phyloP scores from a whole-genome alignment of 2,888 invertebrate genomes.

The Megalurothrips usitatus region DNA sequence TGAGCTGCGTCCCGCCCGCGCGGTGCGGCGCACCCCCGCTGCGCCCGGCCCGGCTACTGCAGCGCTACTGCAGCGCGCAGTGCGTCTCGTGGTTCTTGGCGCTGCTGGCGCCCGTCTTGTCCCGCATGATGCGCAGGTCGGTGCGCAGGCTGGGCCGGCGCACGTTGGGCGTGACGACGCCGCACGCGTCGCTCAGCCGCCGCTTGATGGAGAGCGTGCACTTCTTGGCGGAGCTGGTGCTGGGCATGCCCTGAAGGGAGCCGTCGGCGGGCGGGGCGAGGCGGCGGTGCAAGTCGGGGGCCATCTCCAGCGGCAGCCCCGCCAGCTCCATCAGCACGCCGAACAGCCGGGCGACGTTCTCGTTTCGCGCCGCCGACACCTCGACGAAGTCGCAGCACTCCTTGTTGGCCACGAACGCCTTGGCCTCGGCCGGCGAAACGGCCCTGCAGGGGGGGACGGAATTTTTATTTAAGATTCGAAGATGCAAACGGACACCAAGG shows the following conservation, averaged over 20 bases:
- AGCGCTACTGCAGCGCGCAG: slow-evolving; percentile 3
- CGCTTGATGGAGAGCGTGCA: slow-evolving; percentile 77
- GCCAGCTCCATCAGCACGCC: slow-evolving; percentile 77
- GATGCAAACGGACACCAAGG: too few relatives aligned
- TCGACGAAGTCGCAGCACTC: slow-evolving; percentile 74
- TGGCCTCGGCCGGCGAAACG: slow-evolving; percentile 71
- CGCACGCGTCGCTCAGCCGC: slow-evolving; percentile 79
- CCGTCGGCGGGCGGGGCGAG: slow-evolving; percentile 68
- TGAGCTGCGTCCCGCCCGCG: too few relatives aligned
- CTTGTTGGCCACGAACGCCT: slow-evolving; percentile 70
- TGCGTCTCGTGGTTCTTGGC: background rate
- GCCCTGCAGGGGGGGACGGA: slow-evolving; percentile 52
- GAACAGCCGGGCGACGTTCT: slow-evolving; percentile 77
- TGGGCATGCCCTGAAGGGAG: slow-evolving; percentile 58
- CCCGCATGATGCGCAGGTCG: slow-evolving; percentile 82
- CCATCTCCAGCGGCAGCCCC: slow-evolving; percentile 82
- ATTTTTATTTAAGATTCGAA: too few relatives aligned
- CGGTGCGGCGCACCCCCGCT: too few relatives aligned
- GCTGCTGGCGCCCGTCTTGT: slow-evolving; percentile 54
- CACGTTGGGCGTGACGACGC: slow-evolving; percentile 83
- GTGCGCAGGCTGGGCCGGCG: slow-evolving; percentile 82
- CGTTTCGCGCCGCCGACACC: slow-evolving; percentile 76
- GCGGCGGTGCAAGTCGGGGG: slow-evolving; percentile 78
- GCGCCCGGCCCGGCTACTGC: too few relatives aligned
- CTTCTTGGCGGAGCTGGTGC: slow-evolving; percentile 63